phyloP scores from a whole-genome alignment of 2,888 invertebrate genomes.

The Hipparchia sbordonii region DNA sequence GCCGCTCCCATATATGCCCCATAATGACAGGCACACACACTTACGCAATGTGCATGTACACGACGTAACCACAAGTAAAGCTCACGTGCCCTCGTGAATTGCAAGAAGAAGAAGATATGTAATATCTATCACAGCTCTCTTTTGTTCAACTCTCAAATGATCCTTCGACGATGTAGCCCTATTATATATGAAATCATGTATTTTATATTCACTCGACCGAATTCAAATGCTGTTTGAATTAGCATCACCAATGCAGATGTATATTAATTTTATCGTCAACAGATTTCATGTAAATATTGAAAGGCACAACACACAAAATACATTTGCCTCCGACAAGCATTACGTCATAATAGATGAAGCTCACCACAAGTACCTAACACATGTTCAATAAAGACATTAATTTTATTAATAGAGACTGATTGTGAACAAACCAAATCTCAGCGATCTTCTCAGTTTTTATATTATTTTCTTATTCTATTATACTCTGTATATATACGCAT shows the following conservation, averaged over 20 bases:
- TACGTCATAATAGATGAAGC: not conserved
- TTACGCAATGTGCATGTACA: no score
- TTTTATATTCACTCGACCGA: not conserved
- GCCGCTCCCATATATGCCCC: no score
- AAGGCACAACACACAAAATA: not conserved
- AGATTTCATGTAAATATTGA: conserved; percentile 3
- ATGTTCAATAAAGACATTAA: not conserved
- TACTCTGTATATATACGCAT: no score
- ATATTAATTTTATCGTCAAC: conserved; percentile 6
- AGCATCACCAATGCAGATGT: conserved; percentile 2
- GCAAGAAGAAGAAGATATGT: no score
- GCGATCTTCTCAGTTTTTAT: no score
- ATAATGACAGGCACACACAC: no score
- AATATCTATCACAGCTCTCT: not conserved
- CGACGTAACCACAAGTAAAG: no score
- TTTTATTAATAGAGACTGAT: not conserved
- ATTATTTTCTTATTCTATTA: no score
- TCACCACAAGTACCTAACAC: not conserved
- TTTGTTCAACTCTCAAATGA: not conserved
- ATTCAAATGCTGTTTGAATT: conserved; percentile 2
- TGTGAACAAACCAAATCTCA: not conserved
- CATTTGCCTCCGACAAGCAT: conserved; percentile 2
- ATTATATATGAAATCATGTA: not conserved
- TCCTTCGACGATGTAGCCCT: no score
- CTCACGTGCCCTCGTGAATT: no score